Evolutionary conservation across 2,113 vertebrate species (phyloP).

Genomic region (Crotophaga sulcirostris): DNA sequence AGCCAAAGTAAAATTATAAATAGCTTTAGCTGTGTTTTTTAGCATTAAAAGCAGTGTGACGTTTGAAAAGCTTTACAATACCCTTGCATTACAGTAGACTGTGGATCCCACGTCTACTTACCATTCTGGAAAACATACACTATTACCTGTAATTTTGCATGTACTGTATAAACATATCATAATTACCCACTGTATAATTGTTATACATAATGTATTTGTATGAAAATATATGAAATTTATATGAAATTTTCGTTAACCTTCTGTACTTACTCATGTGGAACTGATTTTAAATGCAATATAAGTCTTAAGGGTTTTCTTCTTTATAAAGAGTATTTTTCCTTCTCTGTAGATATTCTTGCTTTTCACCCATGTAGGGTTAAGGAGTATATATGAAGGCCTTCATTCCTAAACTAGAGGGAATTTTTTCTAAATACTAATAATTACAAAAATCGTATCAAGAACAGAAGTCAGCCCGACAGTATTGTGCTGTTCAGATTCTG

Average conservation of each 20-base stretch:
- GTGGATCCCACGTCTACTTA: not conserved
- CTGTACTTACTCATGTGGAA: not conserved
- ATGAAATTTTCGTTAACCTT: not conserved
- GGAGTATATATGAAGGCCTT: not conserved
- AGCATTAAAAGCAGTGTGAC: not conserved
- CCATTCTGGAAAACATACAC: not conserved
- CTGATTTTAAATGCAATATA: not conserved
- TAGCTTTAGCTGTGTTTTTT: conserved; percentile 17
- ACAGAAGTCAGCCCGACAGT: not conserved
- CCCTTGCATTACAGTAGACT: not conserved
- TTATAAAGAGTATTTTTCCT: not conserved
- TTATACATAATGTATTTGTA: not conserved
- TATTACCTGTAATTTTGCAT: not conserved
- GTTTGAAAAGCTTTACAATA: not conserved
- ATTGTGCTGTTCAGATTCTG: not conserved
- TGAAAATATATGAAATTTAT: too few relatives aligned
- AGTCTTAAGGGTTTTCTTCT: not conserved
- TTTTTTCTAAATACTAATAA: not conserved
- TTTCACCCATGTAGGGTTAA: not conserved
- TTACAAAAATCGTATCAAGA: not conserved
- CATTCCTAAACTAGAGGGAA: not conserved
- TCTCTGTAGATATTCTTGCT: not conserved
- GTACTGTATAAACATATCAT: not conserved
- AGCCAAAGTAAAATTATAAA: not conserved
- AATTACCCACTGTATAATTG: not conserved